Evolutionary conservation across 2,797 vertebrate genomes (phyloP).

Genomic region (Oceanodroma leucorhoa): DNA sequence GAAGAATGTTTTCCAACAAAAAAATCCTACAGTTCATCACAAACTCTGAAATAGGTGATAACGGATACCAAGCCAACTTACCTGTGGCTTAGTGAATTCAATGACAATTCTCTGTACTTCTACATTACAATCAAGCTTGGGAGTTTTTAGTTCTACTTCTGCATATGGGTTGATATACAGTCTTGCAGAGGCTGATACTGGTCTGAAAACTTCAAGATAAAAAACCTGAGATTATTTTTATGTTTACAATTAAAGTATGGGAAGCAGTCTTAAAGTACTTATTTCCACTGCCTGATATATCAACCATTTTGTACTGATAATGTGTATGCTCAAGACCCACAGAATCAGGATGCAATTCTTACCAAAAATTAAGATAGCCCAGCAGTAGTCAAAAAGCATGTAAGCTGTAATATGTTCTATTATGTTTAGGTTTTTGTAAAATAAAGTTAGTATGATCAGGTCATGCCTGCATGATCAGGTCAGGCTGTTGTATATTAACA

Average conservation of each 20-base stretch:
- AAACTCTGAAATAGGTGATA: background rate
- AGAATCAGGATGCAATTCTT: background rate
- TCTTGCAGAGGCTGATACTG: conserved; percentile 91
- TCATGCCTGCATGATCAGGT: background rate
- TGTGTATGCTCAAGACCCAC: background rate
- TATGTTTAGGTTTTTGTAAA: background rate
- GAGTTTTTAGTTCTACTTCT: conserved; percentile 85
- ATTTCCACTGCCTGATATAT: background rate
- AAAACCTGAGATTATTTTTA: background rate
- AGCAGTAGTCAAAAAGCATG: background rate
- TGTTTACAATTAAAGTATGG: background rate
- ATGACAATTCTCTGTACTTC: conserved; percentile 93
- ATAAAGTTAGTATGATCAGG: background rate
- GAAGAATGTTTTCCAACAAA: background rate
- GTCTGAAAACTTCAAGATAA: conserved; percentile 86
- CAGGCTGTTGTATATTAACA: background rate
- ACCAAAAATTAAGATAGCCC: background rate
- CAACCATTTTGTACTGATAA: background rate
- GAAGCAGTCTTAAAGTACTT: background rate
- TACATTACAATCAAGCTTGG: conserved; percentile 86
- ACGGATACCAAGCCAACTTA: conserved; percentile 13
- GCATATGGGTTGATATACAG: conserved; percentile 90
- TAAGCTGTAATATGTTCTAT: background rate
- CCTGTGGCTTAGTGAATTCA: conserved; percentile 92
- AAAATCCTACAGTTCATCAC: background rate